A percentile compares a stretch with the other conserved stretches of the same genome.
phyloP scores from a whole-genome alignment of 2,113 vertebrate species.

The Dascyllus trimaculatus region DNA sequence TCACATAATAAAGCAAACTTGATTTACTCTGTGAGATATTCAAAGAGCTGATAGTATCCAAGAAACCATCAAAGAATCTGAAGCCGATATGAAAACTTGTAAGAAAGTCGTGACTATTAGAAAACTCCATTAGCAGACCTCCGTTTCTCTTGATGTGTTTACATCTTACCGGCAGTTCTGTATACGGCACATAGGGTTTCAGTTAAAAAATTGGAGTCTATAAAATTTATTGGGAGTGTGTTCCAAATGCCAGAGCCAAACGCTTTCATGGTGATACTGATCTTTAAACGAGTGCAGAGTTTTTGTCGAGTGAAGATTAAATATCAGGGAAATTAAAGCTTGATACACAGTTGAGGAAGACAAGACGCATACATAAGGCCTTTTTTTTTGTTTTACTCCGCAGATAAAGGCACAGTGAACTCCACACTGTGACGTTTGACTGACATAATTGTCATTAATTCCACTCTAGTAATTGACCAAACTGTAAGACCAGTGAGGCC shows the following conservation, averaged over 20 bases:
- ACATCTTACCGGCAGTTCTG: too few relatives aligned
- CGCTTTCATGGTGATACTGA: background rate
- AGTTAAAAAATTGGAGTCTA: too few relatives aligned
- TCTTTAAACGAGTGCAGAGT: background rate
- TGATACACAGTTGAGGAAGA: too few relatives aligned
- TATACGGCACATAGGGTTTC: too few relatives aligned
- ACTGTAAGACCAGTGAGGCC: background rate
- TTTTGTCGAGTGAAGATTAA: conserved; percentile 6
- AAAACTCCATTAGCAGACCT: too few relatives aligned
- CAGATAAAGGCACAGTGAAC: background rate
- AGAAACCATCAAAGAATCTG: background rate
- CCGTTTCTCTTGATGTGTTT: too few relatives aligned
- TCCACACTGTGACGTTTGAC: background rate
- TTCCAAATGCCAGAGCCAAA: too few relatives aligned
- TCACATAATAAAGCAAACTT: too few relatives aligned
- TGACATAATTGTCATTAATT: conserved; percentile 11
- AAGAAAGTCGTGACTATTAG: too few relatives aligned
- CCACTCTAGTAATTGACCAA: conserved; percentile 30
- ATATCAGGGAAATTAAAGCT: background rate
- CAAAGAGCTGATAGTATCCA: too few relatives aligned
- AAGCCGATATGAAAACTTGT: background rate
- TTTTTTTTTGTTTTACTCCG: background rate
- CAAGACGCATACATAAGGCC: background rate
- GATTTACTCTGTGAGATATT: too few relatives aligned
- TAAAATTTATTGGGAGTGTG: too few relatives aligned